Evolutionary conservation across 2,113 vertebrate genomes (phyloP).

Genomic region (Oenanthe melanoleuca): DNA sequence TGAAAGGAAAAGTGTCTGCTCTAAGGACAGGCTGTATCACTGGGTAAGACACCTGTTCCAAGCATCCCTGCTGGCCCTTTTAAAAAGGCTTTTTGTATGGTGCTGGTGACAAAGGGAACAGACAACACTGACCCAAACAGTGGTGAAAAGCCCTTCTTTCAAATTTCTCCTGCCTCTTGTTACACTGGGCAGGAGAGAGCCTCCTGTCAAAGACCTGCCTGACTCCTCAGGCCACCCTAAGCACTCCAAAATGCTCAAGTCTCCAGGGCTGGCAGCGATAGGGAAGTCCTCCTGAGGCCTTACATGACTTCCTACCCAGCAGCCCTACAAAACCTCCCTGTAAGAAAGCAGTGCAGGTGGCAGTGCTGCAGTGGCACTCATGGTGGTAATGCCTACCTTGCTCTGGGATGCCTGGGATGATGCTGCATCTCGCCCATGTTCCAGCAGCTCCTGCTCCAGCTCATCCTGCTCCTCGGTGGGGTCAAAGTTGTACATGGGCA

Average conservation of each 20-base stretch:
- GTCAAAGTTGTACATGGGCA: slow-evolving; percentile 99
- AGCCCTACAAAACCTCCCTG: neutral
- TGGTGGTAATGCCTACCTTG: slow-evolving; percentile 45
- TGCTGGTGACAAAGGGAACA: neutral
- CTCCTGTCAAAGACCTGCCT: neutral
- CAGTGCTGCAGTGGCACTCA: neutral
- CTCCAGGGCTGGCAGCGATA: neutral
- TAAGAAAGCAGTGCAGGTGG: neutral
- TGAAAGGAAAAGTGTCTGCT: neutral
- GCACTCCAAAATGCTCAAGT: neutral
- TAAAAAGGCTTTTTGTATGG: neutral
- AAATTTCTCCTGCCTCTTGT: neutral
- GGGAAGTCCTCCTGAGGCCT: neutral
- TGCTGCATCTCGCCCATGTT: slow-evolving; percentile 86
- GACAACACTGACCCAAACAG: neutral
- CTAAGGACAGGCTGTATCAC: neutral
- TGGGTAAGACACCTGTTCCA: neutral
- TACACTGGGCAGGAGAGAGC: neutral
- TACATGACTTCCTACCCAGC: neutral
- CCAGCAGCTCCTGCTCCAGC: slow-evolving; percentile 94
- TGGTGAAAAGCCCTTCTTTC: neutral
- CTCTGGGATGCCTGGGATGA: slow-evolving; percentile 62
- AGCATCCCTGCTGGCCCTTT: neutral
- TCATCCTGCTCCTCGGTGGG: slow-evolving; percentile 96
- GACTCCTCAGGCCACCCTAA: neutral